These are phyloP conservation scores for Oplegnathus fasciatus DNA, from an alignment of 2,113 vertebrate species.

Conservation along the genomic window DNA sequence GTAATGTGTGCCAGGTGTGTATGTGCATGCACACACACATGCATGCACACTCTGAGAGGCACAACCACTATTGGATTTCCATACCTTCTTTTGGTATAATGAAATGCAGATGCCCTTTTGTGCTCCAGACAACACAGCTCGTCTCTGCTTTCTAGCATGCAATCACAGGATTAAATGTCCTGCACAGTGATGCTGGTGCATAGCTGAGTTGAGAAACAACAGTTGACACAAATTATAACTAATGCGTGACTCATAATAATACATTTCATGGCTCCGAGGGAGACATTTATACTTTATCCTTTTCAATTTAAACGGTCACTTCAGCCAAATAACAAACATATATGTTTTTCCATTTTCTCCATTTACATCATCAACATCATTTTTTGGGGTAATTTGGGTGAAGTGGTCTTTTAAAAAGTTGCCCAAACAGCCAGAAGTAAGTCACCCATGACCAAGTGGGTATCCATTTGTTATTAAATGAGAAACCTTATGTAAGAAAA, in stretches of 20 bases:
- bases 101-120: constrained; percentile 56
- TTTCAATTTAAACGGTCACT: neutral
- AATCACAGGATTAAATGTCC: constrained; percentile 37
- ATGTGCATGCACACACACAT: constrained; percentile 1
- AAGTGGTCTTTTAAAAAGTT: constrained; percentile 10
- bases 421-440: neutral
- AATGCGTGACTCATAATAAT: neutral
- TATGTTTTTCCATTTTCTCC: neutral
- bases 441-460: constrained; percentile 19
- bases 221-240: constrained; percentile 15
- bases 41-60: constrained; percentile 2
- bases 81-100: constrained; percentile 48
- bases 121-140: constrained; percentile 31
- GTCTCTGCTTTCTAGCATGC: constrained; percentile 17
- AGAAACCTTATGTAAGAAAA: constrained; percentile 36
- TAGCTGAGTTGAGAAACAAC: neutral
- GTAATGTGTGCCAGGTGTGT: constrained; percentile 53
- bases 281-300: neutral
- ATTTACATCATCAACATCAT: too few species aligned
- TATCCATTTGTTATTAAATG: constrained; percentile 38
- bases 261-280: constrained; percentile 5
- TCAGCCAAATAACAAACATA: neutral
- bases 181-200: constrained; percentile 1
- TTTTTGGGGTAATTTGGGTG: neutral
- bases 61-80: constrained; percentile 48